Evolutionary conservation across 2,113 vertebrate species (phyloP), one percentile per base, ranked within the genome.

Genomic region (Prunella fulvescens): DNA sequence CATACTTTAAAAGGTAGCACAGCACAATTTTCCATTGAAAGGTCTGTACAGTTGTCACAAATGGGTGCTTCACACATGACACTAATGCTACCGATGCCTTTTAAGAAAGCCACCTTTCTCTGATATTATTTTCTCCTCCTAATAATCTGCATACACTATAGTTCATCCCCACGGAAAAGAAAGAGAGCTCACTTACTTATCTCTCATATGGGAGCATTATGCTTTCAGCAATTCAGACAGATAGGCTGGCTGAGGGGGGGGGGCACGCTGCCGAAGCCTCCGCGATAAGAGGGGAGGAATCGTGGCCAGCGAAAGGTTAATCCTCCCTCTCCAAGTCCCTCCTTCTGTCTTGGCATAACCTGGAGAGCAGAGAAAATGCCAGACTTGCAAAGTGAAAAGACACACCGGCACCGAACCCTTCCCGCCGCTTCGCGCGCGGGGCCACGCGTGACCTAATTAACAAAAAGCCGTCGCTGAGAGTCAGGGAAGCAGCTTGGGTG

Each of bases 1-100:
- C 98, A 97, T 99, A 98, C 98, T 98, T 98, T 99, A 98, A 99
- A 99, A 99, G 98, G 99, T 98, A 99, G 98, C 98, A 97, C 96
- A 96, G 98, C 98, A 98, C 98, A 98, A 99, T 99, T 99, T 99
- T 98, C 98, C 97, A 97, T 98, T 99, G 98, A 99, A 99, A 99
- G 98, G 98, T 98, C 98, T 98, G 97, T 98, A 97, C 97, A 96
- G 97, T 98, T 98, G 98, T 98, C 98, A 98, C 98, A 99, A 99
- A 99, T 98, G 98, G 99, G 98, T 98, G 97, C 98, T 98, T 98
- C 98, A 98, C 98, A 98, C 98, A 98, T 98, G 98, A 98, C 98
- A 98, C 98, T 98, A 98, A 99, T 98, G 98, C 97, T 98, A 97
- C 98, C 97, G 97, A 98, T 95, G 97, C 97, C 98, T 97, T 98